phyloP scores from a whole-genome alignment of 1,140 invertebrate genomes.

The Pentalonia nigronervosa region DNA sequence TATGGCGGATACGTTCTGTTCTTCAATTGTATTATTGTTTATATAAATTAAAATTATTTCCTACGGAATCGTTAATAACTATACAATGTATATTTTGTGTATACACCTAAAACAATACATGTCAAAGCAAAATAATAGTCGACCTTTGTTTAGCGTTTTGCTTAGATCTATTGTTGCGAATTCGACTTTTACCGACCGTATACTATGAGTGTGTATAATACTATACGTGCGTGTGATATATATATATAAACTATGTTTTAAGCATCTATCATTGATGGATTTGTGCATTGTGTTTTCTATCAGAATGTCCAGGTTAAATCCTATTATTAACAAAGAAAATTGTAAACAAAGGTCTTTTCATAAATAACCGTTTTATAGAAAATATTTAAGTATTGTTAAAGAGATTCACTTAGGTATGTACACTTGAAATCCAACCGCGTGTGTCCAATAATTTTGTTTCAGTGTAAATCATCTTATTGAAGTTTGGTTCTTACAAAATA shows the following conservation, averaged over 20 bases:
- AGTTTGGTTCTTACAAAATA: not conserved
- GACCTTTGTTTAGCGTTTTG: slow-evolving; percentile 31
- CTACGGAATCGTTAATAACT: not conserved
- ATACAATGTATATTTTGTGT: not conserved
- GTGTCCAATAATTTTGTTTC: not conserved
- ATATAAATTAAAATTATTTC: slow-evolving; percentile 12
- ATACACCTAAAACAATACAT: slow-evolving; percentile 36
- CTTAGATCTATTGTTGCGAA: slow-evolving; percentile 39
- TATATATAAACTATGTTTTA: not conserved
- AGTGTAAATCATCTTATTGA: not conserved
- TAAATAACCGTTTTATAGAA: not conserved
- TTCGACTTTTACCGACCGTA: slow-evolving; percentile 15
- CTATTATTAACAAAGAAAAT: not conserved
- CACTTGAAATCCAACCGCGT: not conserved
- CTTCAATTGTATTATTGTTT: not conserved
- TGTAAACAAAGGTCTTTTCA: not conserved
- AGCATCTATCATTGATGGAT: slow-evolving; percentile 12
- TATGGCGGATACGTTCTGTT: not conserved
- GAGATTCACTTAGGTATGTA: not conserved
- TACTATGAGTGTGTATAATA: not conserved
- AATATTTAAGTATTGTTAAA: not conserved
- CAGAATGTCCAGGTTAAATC: not conserved
- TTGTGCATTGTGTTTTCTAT: not conserved
- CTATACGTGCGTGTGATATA: not conserved
- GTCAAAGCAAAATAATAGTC: not conserved